Percentiles rank a stretch among this genome's conserved stretches.
Evolutionary conservation across 2,797 vertebrate species (phyloP).

Genomic region (Alcedo quadribrachys): DNA sequence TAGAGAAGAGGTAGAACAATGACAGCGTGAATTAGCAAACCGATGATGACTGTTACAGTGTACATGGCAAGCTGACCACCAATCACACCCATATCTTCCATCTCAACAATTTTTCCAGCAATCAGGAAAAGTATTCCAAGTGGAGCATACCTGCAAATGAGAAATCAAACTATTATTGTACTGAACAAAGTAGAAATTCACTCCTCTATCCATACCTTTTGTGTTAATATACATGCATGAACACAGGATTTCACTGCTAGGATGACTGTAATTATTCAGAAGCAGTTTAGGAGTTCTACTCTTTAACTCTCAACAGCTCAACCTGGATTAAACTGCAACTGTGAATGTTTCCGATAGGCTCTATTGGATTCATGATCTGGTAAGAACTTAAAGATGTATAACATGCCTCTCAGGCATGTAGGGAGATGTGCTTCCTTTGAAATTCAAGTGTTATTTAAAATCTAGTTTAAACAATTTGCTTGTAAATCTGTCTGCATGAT

Average conservation of each 20-base stretch:
- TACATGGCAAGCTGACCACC: slow-evolving; percentile 98
- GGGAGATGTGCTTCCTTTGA: not conserved
- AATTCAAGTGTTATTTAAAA: not conserved
- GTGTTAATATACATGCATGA: not conserved
- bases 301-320: not conserved
- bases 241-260: not conserved
- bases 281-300: not conserved
- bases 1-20: slow-evolving; percentile 92
- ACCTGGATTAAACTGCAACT: not conserved
- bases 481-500: not conserved
- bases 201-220: not conserved
- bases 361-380: not conserved
- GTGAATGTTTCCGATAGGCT: not conserved
- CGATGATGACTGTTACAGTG: slow-evolving; percentile 93
- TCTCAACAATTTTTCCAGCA: slow-evolving; percentile 97
- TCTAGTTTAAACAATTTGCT: not conserved
- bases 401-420: not conserved
- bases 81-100: slow-evolving; percentile 95
- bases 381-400: not conserved
- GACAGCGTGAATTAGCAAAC: slow-evolving; percentile 89
- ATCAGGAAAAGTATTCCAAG: slow-evolving; percentile 96
- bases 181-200: not conserved
- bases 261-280: not conserved
- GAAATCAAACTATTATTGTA: not conserved
- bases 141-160: slow-evolving; percentile 89